phyloP scores from a whole-genome alignment of 2,113 vertebrate species.

The Xyliphius kryptos region DNA sequence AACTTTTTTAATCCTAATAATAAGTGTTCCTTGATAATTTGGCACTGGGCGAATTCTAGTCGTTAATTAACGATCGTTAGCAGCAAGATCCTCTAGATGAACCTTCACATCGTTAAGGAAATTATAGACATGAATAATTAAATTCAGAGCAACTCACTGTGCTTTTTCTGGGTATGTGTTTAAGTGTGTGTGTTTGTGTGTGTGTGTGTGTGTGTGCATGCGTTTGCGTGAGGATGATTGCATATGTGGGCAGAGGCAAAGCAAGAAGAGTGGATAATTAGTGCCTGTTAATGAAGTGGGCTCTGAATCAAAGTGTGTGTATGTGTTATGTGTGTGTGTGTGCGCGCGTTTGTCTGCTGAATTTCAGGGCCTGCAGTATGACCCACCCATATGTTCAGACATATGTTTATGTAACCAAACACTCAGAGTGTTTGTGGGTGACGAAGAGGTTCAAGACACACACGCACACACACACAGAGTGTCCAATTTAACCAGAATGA shows the following conservation, averaged over 20 bases:
- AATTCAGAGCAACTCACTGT: conserved; percentile 34
- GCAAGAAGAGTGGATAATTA: conserved; percentile 39
- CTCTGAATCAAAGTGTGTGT: too few species aligned
- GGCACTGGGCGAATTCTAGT: conserved; percentile 38
- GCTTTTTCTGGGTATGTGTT: conserved; percentile 18
- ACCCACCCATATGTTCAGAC: conserved; percentile 7
- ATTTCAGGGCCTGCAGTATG: background rate
- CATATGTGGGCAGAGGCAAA: conserved; percentile 21
- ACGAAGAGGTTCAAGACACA: too few species aligned
- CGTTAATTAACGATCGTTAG: conserved; percentile 44
- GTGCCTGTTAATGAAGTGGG: conserved; percentile 31
- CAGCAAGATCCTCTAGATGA: conserved; percentile 33
- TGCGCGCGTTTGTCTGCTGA: too few species aligned
- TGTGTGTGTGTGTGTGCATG: too few species aligned
- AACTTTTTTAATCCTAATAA: conserved; percentile 21
- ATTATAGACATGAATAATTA: conserved; percentile 38
- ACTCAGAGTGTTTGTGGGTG: too few species aligned
- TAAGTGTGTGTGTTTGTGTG: too few species aligned
- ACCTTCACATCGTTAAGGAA: conserved; percentile 39
- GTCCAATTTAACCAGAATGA: too few species aligned
- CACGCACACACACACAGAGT: too few species aligned
- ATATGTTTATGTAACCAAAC: conserved; percentile 26
- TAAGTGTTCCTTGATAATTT: conserved; percentile 32
- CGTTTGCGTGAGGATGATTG: too few species aligned
- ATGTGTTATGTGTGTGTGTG: too few species aligned